These are phyloP conservation scores for Aspidapion aeneum DNA, from an alignment of 2,888 invertebrate species.

Conservation along the genomic window DNA sequence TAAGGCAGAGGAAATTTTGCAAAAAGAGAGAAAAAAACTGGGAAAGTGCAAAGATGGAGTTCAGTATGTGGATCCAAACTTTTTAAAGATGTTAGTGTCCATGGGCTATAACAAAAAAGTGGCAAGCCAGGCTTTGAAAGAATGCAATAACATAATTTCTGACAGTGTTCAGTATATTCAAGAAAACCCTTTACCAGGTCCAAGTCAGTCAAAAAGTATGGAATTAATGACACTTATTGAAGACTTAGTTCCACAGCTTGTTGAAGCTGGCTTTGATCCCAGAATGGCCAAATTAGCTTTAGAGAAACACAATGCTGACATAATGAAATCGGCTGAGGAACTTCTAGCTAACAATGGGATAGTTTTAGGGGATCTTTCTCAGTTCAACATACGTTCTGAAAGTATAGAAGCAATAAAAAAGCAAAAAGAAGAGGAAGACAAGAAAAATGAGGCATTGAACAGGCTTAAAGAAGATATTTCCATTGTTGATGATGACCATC, in stretches of 20 bases:
- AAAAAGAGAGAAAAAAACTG: constrained; percentile 50
- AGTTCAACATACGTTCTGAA: constrained; percentile 27
- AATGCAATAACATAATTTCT: constrained; percentile 65
- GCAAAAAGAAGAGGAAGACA: constrained; percentile 34
- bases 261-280: constrained; percentile 59
- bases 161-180: constrained; percentile 62
- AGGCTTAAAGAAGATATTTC: constrained; percentile 58
- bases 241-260: constrained; percentile 49
- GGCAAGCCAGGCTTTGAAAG: constrained; percentile 59
- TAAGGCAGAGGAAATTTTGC: constrained; percentile 49
- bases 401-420: constrained; percentile 31
- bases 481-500: constrained; percentile 65
- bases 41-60: constrained; percentile 61
- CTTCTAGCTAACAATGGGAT: constrained; percentile 50
- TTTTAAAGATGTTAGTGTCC: constrained; percentile 54
- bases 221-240: constrained; percentile 41
- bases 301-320: constrained; percentile 52
- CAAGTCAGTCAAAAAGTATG: constrained; percentile 44
- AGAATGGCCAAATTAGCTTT: constrained; percentile 55
- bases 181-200: constrained; percentile 53
- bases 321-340: constrained; percentile 57
- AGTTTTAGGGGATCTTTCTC: constrained; percentile 36
- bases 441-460: constrained; percentile 56
- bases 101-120: constrained; percentile 67
- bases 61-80: constrained; percentile 51